phyloP scores from a whole-genome alignment of 2,888 invertebrate species.

The Brassicogethes aeneus region DNA sequence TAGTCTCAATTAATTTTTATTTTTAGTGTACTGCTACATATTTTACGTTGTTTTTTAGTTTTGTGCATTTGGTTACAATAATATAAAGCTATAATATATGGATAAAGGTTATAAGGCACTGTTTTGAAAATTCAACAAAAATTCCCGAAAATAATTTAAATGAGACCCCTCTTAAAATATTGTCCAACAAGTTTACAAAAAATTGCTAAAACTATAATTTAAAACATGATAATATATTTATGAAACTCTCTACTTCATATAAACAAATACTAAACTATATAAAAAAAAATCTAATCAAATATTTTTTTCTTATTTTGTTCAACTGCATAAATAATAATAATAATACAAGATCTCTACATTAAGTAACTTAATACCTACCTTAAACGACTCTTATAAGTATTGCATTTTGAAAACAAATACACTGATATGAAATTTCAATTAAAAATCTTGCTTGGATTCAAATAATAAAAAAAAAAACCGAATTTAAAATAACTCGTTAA shows the following conservation, averaged over 20 bases:
- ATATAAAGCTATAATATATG: no score
- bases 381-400: slow-evolving; percentile 1
- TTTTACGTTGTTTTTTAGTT: no score
- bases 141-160: no score
- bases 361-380: slow-evolving; percentile 5
- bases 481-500: background rate
- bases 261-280: background rate
- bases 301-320: slow-evolving; percentile 3
- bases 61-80: no score
- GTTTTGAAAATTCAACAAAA: no score
- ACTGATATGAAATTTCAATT: background rate
- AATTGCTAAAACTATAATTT: background rate
- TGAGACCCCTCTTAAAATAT: no score
- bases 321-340: background rate
- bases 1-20: no score
- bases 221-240: background rate
- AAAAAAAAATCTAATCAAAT: background rate
- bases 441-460: background rate
- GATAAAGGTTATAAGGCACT: no score
- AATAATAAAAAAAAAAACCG: background rate
- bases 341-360: slow-evolving; percentile 8
- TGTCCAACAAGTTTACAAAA: background rate
- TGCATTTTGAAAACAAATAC: background rate
- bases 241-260: background rate
- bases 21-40: no score